These are phyloP conservation scores for Lysiphlebus fabarum DNA, from an alignment of 1,140 invertebrate genomes.

Conservation along the genomic window DNA sequence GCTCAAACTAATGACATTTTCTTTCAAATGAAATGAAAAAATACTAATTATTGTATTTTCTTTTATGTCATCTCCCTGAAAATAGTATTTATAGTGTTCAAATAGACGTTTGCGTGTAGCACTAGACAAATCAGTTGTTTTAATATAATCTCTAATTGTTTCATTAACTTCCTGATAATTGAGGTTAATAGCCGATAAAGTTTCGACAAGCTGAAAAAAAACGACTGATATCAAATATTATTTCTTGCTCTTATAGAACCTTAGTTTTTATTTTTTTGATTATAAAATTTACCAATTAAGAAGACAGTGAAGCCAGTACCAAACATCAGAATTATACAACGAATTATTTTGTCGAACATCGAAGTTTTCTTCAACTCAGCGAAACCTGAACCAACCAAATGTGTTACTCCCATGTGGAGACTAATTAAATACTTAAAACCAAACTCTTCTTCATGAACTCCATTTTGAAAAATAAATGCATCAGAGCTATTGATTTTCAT, in stretches of 20 bases:
- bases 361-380: constrained; percentile 28
- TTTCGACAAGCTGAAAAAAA: constrained; percentile 34
- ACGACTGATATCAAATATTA: constrained; percentile 29
- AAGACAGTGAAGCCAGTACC: constrained; percentile 39
- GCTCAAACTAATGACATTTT: constrained; percentile 36
- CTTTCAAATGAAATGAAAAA: constrained; percentile 36
- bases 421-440: constrained; percentile 34
- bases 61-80: constrained; percentile 40
- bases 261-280: constrained; percentile 9
- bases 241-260: constrained; percentile 7
- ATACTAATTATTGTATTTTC: constrained; percentile 37
- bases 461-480: constrained; percentile 25
- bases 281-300: constrained; percentile 32
- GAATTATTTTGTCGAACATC: constrained; percentile 31
- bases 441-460: constrained; percentile 25
- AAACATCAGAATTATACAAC: constrained; percentile 33
- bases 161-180: constrained; percentile 41
- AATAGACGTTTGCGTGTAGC: constrained; percentile 33
- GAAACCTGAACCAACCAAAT: constrained; percentile 37
- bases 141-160: constrained; percentile 36
- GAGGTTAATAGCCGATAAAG: constrained; percentile 33
- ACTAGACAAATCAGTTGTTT: constrained; percentile 33
- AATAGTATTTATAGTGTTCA: constrained; percentile 40
- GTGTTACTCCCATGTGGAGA: constrained; percentile 37
- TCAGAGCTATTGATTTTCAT: constrained; percentile 27